Percentiles rank a stretch among this genome's conserved stretches.
Conservation (phyloP, 1,140 invertebrate genomes). For the Chelonus insularis region DNA sequence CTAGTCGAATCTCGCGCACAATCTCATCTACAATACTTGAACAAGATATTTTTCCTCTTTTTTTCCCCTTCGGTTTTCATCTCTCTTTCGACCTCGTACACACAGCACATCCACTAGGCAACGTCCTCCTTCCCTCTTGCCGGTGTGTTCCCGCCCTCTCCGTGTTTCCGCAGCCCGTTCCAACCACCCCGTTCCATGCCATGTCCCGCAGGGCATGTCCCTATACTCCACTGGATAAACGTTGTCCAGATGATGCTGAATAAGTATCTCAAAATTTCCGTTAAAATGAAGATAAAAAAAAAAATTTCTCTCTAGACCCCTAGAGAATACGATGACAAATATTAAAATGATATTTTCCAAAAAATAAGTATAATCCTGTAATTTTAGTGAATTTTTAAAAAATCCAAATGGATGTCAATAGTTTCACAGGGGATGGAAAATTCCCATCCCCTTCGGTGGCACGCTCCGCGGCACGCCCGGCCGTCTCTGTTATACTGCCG, state of each 20-base stretch:
- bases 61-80: not conserved
- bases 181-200: constrained; percentile 57
- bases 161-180: constrained; percentile 59
- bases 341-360: not conserved
- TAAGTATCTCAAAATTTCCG: not conserved
- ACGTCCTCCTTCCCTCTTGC: constrained; percentile 27
- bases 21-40: not conserved
- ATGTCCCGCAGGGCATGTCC: constrained; percentile 61
- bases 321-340: not conserved
- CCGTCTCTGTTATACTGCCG: constrained; percentile 60
- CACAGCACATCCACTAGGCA: constrained; percentile 28
- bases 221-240: constrained; percentile 36
- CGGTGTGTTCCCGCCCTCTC: constrained; percentile 27
- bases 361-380: not conserved
- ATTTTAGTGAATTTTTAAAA: constrained; percentile 39
- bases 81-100: constrained; percentile 10
- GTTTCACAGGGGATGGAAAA: constrained; percentile 46
- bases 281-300: constrained; percentile 21
- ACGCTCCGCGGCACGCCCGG: constrained; percentile 61
- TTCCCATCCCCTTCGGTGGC: constrained; percentile 60
- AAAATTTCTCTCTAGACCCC: constrained; percentile 46
- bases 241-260: constrained; percentile 41
- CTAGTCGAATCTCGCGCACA: not conserved
- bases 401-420: constrained; percentile 43
- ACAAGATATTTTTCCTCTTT: constrained; percentile 4